Evolutionary conservation across 2,888 invertebrate species (phyloP).

Genomic region (Spodoptera exigua): DNA sequence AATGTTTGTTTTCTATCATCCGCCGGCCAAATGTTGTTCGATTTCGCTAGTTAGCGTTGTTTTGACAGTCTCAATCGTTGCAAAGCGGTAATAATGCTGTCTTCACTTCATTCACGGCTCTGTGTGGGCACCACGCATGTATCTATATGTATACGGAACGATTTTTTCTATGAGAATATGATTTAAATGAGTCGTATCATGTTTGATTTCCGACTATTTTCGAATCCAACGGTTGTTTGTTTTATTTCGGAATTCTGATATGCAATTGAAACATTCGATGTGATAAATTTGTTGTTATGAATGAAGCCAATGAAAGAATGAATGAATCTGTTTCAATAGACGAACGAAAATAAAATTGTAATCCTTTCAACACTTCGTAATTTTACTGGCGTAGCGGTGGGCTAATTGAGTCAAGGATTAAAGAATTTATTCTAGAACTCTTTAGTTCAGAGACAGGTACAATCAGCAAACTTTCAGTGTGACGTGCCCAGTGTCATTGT

Average conservation of each 20-base stretch:
- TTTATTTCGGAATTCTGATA: constrained; percentile 55
- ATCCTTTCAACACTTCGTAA: constrained; percentile 31
- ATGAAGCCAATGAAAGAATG: constrained; percentile 57
- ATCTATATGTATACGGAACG: constrained; percentile 59
- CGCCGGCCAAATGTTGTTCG: constrained; percentile 83
- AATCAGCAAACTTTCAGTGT: background rate
- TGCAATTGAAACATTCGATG: constrained; percentile 53
- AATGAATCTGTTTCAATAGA: constrained; percentile 54
- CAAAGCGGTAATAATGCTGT: constrained; percentile 80
- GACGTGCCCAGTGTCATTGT: too few species aligned
- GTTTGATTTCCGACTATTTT: constrained; percentile 56
- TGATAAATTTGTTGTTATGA: constrained; percentile 55
- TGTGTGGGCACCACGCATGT: constrained; percentile 63
- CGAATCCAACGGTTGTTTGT: constrained; percentile 50
- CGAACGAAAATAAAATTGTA: constrained; percentile 39
- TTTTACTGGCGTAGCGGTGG: constrained; percentile 17
- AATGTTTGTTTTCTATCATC: constrained; percentile 88
- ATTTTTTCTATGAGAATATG: constrained; percentile 58
- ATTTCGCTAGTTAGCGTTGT: constrained; percentile 85
- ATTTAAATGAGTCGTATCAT: constrained; percentile 54
- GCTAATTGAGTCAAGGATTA: constrained; percentile 31
- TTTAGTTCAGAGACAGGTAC: background rate
- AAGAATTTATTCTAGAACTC: constrained; percentile 17
- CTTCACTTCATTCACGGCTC: constrained; percentile 72
- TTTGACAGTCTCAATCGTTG: constrained; percentile 86